A percentile compares a stretch with the other conserved stretches of the same genome.
Evolutionary conservation across 2,113 vertebrate species (phyloP).

Genomic region (Globicephala melas): DNA sequence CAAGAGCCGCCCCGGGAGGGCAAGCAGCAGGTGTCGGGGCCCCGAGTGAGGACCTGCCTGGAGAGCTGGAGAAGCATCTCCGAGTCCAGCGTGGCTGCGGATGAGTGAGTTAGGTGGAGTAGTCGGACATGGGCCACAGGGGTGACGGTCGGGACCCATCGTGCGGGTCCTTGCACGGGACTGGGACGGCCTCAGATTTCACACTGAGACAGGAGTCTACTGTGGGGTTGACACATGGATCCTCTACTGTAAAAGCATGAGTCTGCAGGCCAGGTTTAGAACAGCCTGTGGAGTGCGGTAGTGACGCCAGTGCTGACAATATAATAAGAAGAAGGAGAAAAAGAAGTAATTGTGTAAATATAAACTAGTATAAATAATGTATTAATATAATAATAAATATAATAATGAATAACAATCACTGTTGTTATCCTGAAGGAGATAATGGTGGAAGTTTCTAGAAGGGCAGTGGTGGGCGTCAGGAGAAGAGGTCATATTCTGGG

Average conservation of each 20-base stretch:
- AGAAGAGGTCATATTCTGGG: not conserved
- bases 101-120: too few relatives aligned
- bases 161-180: not conserved
- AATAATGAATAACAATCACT: not conserved
- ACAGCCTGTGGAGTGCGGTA: fast-evolving
- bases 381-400: not conserved
- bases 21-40: not conserved
- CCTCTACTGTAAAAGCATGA: not conserved
- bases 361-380: not conserved
- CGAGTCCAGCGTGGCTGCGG: not conserved
- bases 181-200: not conserved
- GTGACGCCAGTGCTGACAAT: not conserved
- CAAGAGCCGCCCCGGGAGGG: not conserved
- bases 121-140: too few relatives aligned
- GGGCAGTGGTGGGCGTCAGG: too few relatives aligned
- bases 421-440: not conserved
- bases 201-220: not conserved
- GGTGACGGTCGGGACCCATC: not conserved
- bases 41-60: too few relatives aligned
- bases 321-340: not conserved
- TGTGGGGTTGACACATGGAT: not conserved
- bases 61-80: not conserved
- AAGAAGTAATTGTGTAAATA: not conserved
- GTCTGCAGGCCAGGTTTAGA: not conserved
- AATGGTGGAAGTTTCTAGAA: not conserved